Base-by-base conservation (phyloP, 2,113 vertebrate species). In the Actenoides hombroni region DNA sequence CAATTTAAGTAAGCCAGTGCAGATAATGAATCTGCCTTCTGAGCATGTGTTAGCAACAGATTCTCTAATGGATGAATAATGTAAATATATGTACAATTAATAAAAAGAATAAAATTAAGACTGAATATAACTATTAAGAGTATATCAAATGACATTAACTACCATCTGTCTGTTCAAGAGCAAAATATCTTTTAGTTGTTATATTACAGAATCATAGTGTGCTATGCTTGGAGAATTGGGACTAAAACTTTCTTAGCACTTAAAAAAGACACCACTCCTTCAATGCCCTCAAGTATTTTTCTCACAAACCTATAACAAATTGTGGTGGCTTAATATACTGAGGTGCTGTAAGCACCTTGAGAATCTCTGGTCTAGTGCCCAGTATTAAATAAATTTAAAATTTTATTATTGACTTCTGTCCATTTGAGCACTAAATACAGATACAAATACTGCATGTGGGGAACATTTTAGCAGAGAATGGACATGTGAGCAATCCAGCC, bases 11-110 rank as follows among this genome's bases (percentile, higher is more conserved):
- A 84, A 93, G 21, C 16, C 53, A 70, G 42, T 92, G 21, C 11
- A 91, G 83, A 78, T 82, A 93, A 94, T 80, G 65, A 84, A 91
- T 78, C 61, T 92, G 53, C 40, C 48, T 83, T 83, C 57, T 75
- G 48, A 96, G 82, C 42, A 74, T 60, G 29, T 67, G 44, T 60
- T 86, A 77, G 20, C 46, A 90, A 83, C 59, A 89, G n/a, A 88
- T 94, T 83, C 89, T 84, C 56, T 56, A 78, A 76, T 40, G 18
- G 48, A 83, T 63, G 18, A 63, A 37, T 84, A 76, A 83, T 51
- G 23, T 69, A 92, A 86, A 90, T 90, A 77, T 81, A 57, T 1
- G 6, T 59, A 40, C 2, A 0, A 3, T 37, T 84, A 93, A 87
- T 78, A 74, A 88, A 83, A 93, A 69, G 2, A 60, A 94, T 80